Evolutionary conservation across 2,113 vertebrate genomes (phyloP).

Genomic region (Dasyornis broadbenti): DNA sequence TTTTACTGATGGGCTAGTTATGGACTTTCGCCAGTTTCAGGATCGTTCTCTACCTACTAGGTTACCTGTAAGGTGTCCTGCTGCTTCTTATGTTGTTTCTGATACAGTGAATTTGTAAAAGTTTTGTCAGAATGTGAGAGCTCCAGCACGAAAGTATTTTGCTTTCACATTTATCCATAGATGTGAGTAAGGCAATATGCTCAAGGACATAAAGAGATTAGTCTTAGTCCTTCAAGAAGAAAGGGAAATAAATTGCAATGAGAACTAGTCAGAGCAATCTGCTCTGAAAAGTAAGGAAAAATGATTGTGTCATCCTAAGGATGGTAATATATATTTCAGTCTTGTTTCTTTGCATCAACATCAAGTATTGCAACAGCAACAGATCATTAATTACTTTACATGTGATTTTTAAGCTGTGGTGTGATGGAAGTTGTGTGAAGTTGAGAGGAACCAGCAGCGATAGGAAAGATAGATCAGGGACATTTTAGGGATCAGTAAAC

Average conservation of each 20-base stretch:
- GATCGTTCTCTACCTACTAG: not conserved
- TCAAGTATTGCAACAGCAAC: not conserved
- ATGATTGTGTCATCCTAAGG: not conserved
- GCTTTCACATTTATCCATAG: not conserved
- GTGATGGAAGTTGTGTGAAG: not conserved
- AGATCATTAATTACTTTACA: not conserved
- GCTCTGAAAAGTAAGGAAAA: not conserved
- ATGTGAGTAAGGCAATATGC: not conserved
- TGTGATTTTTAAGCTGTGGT: not conserved
- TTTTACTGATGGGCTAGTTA: not conserved
- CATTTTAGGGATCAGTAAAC: not conserved
- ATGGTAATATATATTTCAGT: not conserved
- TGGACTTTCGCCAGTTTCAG: not conserved
- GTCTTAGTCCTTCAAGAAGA: not conserved
- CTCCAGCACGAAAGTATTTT: not conserved
- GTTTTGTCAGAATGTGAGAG: not conserved
- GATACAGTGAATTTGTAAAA: not conserved
- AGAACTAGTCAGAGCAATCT: not conserved
- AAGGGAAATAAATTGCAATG: not conserved
- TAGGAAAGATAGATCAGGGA: not conserved
- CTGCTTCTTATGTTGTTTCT: not conserved
- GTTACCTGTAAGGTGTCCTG: not conserved
- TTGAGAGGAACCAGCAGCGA: not conserved
- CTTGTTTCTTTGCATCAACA: not conserved
- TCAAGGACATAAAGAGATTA: not conserved